Evolutionary conservation across 1,140 invertebrate genomes (phyloP), one percentile per base, ranked within the genome.

Genomic region (Atta texana): DNA sequence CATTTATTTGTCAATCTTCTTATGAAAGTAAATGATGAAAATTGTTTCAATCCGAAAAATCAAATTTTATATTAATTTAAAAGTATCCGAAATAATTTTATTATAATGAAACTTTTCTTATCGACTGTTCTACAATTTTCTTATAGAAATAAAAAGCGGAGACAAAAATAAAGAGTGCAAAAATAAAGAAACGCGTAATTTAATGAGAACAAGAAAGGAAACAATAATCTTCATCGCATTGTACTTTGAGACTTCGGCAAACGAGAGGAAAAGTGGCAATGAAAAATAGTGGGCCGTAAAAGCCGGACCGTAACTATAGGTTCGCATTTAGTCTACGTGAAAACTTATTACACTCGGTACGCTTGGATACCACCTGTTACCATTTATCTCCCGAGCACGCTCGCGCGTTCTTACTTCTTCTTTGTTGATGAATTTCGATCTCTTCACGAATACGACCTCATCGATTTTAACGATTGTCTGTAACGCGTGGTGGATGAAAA

Each of bases 301-400:
- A 84, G 44, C 24, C 24, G 80, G n/a, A 44, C 55, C 7, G 69
- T 75, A 69, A 21, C 66, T 49, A 84, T 74, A 84, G 69, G 39
- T 84, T 84, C 69, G 80, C 80, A 84, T 75, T 84, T 84, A 84
- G 80, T 75, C 69, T 44, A 74, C 55, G 80, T 74, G 80, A 84
- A 84, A 84, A 84, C 80, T 84, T 84, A 84, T 84, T 84, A 84
- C 80, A 44, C 39, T 69, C 69, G 69, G 69, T 34, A 84, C 80
- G 55, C 69, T 84, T 24, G 69, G 39, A 84, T 84, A 84, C 69
- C 80, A 84, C 80, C 80, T 84, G 80, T 84, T 84, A 84, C 69
- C 80, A 84, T 84, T 74, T 84, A 84, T 84, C 80, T 84, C 80
- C 14, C 39, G 55, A 61, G 72, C 80, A 72, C 68, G 68, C 80